These are phyloP conservation scores for Lampropteryx suffumata DNA, from an alignment of 2,888 invertebrate genomes.

Conservation along the genomic window DNA sequence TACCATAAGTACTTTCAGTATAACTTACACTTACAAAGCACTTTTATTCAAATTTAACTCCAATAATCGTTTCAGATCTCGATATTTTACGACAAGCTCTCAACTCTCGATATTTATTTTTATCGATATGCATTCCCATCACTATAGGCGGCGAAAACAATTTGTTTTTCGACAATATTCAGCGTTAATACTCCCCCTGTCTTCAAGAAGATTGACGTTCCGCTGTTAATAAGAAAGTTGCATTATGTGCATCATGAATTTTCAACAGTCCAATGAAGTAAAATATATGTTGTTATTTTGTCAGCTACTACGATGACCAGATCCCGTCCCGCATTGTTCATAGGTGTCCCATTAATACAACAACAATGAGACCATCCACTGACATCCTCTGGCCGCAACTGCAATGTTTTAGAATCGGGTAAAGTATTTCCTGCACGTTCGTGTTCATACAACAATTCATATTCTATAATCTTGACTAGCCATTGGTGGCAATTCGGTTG, in stretches of 20 bases:
- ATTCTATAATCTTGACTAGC: too few species aligned
- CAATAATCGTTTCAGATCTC: conserved; percentile 19
- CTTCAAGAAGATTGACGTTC: conserved; percentile 51
- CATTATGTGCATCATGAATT: conserved; percentile 24
- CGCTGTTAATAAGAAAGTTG: conserved; percentile 41
- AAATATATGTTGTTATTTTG: neutral
- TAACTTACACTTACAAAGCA: neutral
- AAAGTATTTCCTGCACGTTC: too few species aligned
- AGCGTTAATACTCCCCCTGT: conserved; percentile 45
- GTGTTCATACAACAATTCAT: too few species aligned
- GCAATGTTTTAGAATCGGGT: too few species aligned
- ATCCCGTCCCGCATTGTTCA: too few species aligned
- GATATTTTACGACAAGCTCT: conserved; percentile 19
- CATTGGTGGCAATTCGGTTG: too few species aligned
- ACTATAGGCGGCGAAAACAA: conserved; percentile 39
- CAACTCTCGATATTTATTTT: conserved; percentile 25
- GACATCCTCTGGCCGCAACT: too few species aligned
- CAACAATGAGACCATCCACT: too few species aligned
- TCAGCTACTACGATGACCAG: too few species aligned
- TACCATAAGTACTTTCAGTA: conserved; percentile 10
- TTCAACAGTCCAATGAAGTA: conserved; percentile 16
- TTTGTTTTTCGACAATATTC: conserved; percentile 53
- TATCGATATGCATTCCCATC: conserved; percentile 30
- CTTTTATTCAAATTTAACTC: conserved; percentile 20
- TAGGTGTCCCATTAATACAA: too few species aligned